Conservation (phyloP, 1,140 invertebrate species). For the Tyrophagus putrescentiae region DNA sequence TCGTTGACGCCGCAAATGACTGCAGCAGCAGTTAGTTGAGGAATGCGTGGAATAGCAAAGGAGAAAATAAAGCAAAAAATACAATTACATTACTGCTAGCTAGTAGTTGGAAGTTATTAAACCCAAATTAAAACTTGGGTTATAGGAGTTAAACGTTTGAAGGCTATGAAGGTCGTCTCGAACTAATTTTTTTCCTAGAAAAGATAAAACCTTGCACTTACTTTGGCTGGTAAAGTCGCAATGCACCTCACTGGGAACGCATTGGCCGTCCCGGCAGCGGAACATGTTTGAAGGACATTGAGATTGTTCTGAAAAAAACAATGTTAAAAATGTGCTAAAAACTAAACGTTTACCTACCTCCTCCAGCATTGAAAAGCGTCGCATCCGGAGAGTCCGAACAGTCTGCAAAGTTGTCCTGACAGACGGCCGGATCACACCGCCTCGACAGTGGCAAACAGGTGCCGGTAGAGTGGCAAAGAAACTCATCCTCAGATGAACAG, state of each 20-base stretch:
- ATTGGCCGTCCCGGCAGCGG: conserved; percentile 36
- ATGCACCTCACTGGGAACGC: conserved; percentile 79
- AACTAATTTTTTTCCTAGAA: no score
- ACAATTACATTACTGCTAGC: no score
- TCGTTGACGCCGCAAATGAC: background rate
- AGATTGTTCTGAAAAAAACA: background rate
- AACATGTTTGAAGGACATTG: conserved; percentile 19
- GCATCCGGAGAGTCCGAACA: background rate
- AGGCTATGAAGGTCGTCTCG: no score
- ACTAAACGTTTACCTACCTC: background rate
- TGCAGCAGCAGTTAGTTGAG: no score
- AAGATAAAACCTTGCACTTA: no score
- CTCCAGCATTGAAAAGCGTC: background rate
- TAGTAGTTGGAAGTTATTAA: no score
- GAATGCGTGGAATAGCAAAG: no score
- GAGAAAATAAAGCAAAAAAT: no score
- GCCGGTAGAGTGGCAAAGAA: background rate
- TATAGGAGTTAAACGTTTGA: no score
- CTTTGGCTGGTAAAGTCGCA: conserved; percentile 37
- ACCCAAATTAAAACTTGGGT: no score
- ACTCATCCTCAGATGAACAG: background rate
- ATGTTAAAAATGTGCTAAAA: conserved; percentile 12
- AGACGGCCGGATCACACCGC: conserved; percentile 10
- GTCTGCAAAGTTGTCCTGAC: background rate
- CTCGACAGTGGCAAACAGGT: background rate